A percentile compares a stretch with the other conserved stretches of the same genome.
These are phyloP conservation scores for Darevskia mixta DNA, from an alignment of 2,797 vertebrate genomes.

Conservation along the genomic window DNA sequence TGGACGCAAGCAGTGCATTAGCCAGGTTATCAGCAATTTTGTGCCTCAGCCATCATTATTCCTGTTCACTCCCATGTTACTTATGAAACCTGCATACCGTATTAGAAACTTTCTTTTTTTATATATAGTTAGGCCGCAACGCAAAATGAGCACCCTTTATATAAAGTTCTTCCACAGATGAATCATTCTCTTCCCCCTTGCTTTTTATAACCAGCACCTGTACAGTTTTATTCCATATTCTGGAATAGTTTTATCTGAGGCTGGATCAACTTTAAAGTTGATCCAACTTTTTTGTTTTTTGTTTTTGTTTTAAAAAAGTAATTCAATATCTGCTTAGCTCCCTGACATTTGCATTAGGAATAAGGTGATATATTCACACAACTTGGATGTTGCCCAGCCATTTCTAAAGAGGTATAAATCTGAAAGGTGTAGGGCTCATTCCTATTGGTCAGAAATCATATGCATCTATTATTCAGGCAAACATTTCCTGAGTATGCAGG, in stretches of 20 bases:
- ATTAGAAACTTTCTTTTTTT: slow-evolving; percentile 63
- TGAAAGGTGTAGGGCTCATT: slow-evolving; percentile 13
- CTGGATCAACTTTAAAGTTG: slow-evolving; percentile 33
- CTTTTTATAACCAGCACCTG: slow-evolving; percentile 57
- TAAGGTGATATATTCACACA: slow-evolving; percentile 6
- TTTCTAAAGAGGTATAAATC: slow-evolving; percentile 23
- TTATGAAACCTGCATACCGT: slow-evolving; percentile 69
- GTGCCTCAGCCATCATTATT: slow-evolving; percentile 59
- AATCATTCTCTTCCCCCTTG: slow-evolving; percentile 59
- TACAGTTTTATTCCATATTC: slow-evolving; percentile 67
- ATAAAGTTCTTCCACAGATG: slow-evolving; percentile 49
- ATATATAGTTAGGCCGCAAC: slow-evolving; percentile 48
- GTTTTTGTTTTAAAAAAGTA: no score
- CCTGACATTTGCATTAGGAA: slow-evolving; percentile 30
- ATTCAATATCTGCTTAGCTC: slow-evolving; percentile 23
- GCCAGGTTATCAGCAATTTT: slow-evolving; percentile 73
- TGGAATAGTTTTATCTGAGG: slow-evolving; percentile 59
- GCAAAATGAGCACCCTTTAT: slow-evolving; percentile 55
- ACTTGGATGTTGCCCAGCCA: slow-evolving; percentile 1
- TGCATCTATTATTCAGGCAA: not conserved
- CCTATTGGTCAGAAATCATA: slow-evolving; percentile 43
- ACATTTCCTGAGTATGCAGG: slow-evolving; percentile 10
- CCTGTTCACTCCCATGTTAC: slow-evolving; percentile 65
- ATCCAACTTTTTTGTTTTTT: no score
- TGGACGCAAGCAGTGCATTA: slow-evolving; percentile 68